A percentile compares a stretch with the other conserved stretches of the same genome.
Evolutionary conservation across 2,797 vertebrate species (phyloP).

Genomic region (Coluber constrictor): DNA sequence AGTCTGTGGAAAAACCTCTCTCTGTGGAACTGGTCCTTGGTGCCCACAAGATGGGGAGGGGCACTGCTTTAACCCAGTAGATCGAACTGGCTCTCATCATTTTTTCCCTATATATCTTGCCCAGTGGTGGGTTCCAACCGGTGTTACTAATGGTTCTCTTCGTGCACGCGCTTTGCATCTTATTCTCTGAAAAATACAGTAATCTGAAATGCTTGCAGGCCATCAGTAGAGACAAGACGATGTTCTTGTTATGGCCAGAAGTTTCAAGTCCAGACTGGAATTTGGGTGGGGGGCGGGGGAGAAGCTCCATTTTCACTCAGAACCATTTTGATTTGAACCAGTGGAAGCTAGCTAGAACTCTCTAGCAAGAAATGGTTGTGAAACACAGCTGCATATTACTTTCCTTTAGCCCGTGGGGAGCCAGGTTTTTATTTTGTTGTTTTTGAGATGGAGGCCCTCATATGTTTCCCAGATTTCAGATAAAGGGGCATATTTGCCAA

Average conservation of each 20-base stretch:
- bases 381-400: not conserved
- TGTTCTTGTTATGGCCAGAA: not conserved
- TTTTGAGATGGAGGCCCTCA: not conserved
- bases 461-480: not conserved
- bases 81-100: not conserved
- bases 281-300: not conserved
- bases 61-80: not conserved
- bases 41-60: not conserved
- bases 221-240: not conserved
- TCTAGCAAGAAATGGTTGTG: not conserved
- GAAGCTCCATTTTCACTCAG: not conserved
- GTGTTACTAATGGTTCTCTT: no score
- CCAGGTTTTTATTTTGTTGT: not conserved
- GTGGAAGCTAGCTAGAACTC: not conserved
- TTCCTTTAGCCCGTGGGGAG: not conserved
- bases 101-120: not conserved
- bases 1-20: not conserved
- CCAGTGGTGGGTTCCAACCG: no score
- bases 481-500: not conserved
- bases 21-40: not conserved
- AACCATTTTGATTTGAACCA: not conserved
- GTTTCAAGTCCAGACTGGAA: not conserved
- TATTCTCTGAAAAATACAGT: not conserved
- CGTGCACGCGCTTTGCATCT: no score
- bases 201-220: not conserved